Percentiles rank a stretch among this genome's conserved stretches.
Evolutionary conservation across 2,888 invertebrate genomes (phyloP).

Genomic region (Orthonychiurus folsomi): DNA sequence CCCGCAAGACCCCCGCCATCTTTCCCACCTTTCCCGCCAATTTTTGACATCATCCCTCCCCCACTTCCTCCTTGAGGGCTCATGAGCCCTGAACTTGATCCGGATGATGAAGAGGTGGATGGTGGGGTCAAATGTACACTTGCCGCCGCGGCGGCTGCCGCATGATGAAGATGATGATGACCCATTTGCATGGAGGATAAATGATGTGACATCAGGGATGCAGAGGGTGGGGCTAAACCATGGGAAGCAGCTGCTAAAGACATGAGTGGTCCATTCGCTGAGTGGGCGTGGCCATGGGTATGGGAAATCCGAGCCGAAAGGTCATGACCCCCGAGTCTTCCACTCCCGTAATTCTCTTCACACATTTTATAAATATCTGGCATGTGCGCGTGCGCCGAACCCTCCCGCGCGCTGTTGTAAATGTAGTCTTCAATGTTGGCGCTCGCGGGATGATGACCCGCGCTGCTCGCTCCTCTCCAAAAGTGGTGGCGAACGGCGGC

Average conservation of each 20-base stretch:
- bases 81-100: conserved; percentile 25
- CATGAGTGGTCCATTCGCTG: conserved; percentile 32
- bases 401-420: no score
- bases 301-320: conserved; percentile 1
- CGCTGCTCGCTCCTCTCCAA: no score
- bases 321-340: no score
- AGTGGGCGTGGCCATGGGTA: conserved; percentile 20
- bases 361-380: no score
- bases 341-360: no score
- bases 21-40: conserved; percentile 6
- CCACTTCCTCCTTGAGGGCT: conserved; percentile 18
- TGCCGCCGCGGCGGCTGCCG: conserved; percentile 25
- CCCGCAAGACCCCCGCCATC: conserved; percentile 15
- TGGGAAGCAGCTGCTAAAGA: conserved; percentile 35
- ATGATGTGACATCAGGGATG: conserved; percentile 34
- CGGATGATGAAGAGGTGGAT: conserved; percentile 35
- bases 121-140: conserved; percentile 39
- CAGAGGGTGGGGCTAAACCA: conserved; percentile 31
- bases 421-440: no score
- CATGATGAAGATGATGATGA: conserved; percentile 34
- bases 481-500: no score
- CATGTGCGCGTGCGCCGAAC: no score
- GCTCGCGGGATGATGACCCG: no score
- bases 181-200: conserved; percentile 31
- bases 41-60: conserved; percentile 13